These are phyloP conservation scores for Pseudomyrmex gracilis DNA, from an alignment of 1,140 invertebrate species.

Conservation along the genomic window DNA sequence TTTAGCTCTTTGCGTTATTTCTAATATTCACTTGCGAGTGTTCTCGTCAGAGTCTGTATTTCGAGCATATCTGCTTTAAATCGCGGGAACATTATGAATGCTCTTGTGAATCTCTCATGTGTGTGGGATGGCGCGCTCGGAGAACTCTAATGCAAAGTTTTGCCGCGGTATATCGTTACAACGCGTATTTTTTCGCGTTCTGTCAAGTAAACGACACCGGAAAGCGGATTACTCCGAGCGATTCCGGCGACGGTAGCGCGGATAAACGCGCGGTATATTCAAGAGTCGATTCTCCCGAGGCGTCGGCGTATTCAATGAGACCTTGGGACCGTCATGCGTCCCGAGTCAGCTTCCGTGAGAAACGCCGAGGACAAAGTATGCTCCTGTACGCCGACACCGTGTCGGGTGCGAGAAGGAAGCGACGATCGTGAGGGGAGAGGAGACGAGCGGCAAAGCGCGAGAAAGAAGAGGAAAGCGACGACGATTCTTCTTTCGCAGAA, in stretches of 20 bases:
- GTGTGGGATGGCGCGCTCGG: background rate
- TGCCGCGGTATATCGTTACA: background rate
- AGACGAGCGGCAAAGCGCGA: constrained; percentile 24
- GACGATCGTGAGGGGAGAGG: background rate
- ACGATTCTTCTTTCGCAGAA: constrained; percentile 14
- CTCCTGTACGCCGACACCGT: constrained; percentile 22
- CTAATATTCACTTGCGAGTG: background rate
- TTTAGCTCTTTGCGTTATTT: background rate
- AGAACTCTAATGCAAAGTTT: background rate
- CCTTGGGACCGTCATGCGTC: constrained; percentile 76
- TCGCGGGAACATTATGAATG: background rate
- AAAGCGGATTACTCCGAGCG: constrained; percentile 69
- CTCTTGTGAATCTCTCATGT: background rate
- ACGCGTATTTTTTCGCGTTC: constrained; percentile 12
- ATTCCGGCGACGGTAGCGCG: constrained; percentile 60
- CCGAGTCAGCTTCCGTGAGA: constrained; percentile 81
- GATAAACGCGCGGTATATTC: constrained; percentile 40
- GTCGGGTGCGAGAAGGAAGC: constrained; percentile 8
- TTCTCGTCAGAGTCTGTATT: background rate
- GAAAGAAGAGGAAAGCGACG: constrained; percentile 38
- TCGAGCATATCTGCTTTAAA: constrained; percentile 13
- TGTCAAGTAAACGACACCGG: constrained; percentile 68
- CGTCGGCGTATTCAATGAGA: constrained; percentile 71
- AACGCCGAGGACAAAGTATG: constrained; percentile 76
- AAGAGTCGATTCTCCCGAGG: constrained; percentile 51